phyloP scores from a whole-genome alignment of 2,113 vertebrate genomes.

The Hippocampus barbouri region DNA sequence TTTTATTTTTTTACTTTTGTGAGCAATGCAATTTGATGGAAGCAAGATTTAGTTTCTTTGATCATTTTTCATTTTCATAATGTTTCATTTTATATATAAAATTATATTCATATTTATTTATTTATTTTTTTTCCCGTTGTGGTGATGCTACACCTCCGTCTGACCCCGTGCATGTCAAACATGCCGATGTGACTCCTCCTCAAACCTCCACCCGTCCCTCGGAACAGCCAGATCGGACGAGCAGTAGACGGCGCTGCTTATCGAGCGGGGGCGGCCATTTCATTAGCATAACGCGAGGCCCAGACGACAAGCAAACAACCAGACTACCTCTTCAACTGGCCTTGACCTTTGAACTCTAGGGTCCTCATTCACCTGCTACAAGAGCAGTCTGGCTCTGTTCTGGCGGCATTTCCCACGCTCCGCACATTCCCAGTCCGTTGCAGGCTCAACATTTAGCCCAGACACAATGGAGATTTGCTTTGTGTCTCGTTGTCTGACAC shows the following conservation, averaged over 20 bases:
- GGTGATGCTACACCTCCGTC: neutral
- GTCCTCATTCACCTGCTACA: slow-evolving; percentile 70
- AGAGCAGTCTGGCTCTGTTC: slow-evolving; percentile 67
- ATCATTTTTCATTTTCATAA: too few species aligned
- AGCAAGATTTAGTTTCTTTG: too few species aligned
- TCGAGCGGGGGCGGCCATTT: slow-evolving; percentile 52
- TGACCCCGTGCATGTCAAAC: slow-evolving; percentile 27
- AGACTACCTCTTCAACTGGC: slow-evolving; percentile 68
- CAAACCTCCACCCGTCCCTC: slow-evolving; percentile 22
- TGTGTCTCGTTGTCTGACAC: slow-evolving; percentile 50
- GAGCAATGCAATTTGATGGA: too few species aligned
- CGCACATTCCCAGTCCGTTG: slow-evolving; percentile 35
- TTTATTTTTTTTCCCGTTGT: neutral
- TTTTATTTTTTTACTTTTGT: too few species aligned
- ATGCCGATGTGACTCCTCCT: neutral
- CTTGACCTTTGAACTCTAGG: slow-evolving; percentile 80
- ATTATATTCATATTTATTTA: too few species aligned
- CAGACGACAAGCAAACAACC: slow-evolving; percentile 48
- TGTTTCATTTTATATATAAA: too few species aligned
- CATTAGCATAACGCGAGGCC: slow-evolving; percentile 62
- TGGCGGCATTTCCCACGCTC: slow-evolving; percentile 65
- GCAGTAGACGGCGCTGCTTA: slow-evolving; percentile 56
- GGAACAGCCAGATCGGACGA: slow-evolving; percentile 40
- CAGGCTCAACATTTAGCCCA: slow-evolving; percentile 44
- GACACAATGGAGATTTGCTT: slow-evolving; percentile 49